Base-by-base conservation (phyloP, 2,888 invertebrate genomes). In the Sepiola atlantica region DNA sequence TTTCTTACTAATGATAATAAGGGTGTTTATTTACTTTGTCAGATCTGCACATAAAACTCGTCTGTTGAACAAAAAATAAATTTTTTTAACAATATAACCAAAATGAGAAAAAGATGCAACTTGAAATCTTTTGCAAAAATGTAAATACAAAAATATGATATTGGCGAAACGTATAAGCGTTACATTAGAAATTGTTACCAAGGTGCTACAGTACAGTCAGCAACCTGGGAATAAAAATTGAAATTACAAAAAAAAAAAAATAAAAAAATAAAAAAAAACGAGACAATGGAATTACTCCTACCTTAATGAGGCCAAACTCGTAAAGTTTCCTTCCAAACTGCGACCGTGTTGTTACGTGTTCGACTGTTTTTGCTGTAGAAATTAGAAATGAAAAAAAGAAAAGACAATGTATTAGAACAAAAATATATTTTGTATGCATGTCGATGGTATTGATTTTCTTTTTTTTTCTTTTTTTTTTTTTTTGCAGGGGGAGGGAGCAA, bases 341-440 rank as follows among this genome's bases (percentile, higher is more conserved):
- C 94, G 98, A 97, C 90, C 98, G 97, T 1, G 97, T 96, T 28
- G 98, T 97, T 35, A 98, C 97, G 96, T 98, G 98, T 21, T 98
- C 97, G 0, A 98, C 97, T 61, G 98, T 96, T 61, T 97, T 96
- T 54, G 97, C 97, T 21, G 94, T 32, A 77, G 16, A 32, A 16
- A n/a, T 32, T 1, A 32, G n/a, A 18, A 77, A 32, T n/a, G n/a
- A 32, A 32, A 45, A 45, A 4, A 45, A 45, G 8, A 45, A 4
- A 45, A 45, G 8, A 45, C 2, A 45, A 45, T 2, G 45, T 8
- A 2, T 8, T 4, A 45, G 45, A 45, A 45, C 45, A 45, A 45
- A 45, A 45, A 45, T 45, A 2, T 45, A 45, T 45, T 45, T 45
- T 45, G 45, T 45, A 45, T 45, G 45, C 8, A 45, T 45, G 45